Percentiles rank a stretch among this genome's conserved stretches.
Conservation (phyloP, 1,140 invertebrate genomes). For the Phenacoccus solenopsis region DNA sequence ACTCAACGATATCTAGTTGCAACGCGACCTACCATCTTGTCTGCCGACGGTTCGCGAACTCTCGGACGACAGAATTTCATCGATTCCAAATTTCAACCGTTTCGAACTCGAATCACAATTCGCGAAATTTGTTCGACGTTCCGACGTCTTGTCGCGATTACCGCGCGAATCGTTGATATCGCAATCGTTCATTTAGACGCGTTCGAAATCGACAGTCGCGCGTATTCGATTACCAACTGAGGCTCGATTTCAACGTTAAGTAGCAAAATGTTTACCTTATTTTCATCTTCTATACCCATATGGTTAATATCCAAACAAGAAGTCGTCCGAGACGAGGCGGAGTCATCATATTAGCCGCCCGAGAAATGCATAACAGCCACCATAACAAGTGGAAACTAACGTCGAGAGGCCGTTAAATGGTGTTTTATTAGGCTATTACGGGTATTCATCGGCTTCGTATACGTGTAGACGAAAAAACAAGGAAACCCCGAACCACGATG, state of each 20-base stretch:
- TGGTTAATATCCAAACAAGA: not conserved
- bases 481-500: no score
- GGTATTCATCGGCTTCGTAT: not conserved
- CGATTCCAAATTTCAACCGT: conserved; percentile 1
- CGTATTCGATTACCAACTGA: not conserved
- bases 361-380: not conserved
- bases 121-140: not conserved
- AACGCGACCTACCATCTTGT: not conserved
- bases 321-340: not conserved
- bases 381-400: not conserved
- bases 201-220: not conserved
- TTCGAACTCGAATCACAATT: not conserved
- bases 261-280: not conserved
- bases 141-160: not conserved
- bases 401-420: not conserved
- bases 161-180: not conserved
- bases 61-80: not conserved
- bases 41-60: no score
- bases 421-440: conserved; percentile 6
- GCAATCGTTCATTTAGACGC: not conserved
- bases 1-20: no score
- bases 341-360: not conserved
- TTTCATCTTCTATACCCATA: not conserved
- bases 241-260: not conserved
- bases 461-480: no score